Evolutionary conservation across 2,888 invertebrate species (phyloP).

Genomic region (Drosophila nr. fundita): DNA sequence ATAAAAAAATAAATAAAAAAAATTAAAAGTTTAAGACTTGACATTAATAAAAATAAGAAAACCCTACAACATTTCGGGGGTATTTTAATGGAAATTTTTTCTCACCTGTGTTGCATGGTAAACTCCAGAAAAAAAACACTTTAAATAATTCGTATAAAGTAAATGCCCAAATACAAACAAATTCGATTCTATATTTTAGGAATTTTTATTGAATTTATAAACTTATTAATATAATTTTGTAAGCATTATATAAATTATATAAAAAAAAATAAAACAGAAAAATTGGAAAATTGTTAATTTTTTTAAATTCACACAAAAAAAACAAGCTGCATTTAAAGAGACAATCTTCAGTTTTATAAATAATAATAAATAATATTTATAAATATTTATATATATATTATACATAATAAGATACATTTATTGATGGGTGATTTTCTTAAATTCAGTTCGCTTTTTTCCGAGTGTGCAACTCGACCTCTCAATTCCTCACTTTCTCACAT

Average conservation of each 20-base stretch:
- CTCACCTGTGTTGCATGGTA: too few species aligned
- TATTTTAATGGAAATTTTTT: neutral
- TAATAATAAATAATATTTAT: too few species aligned
- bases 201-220: neutral
- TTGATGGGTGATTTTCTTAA: neutral
- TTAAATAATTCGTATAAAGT: neutral
- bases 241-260: neutral
- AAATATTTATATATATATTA: too few species aligned
- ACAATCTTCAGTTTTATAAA: neutral
- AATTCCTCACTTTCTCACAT: neutral
- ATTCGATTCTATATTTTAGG: neutral
- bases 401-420: too few species aligned
- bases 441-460: neutral
- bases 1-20: too few species aligned
- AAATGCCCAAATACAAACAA: neutral
- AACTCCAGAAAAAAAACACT: too few species aligned
- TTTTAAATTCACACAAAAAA: too few species aligned
- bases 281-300: neutral
- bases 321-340: too few species aligned
- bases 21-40: neutral
- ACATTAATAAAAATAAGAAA: neutral
- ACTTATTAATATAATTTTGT: neutral
- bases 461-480: neutral
- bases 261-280: neutral
- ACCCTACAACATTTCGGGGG: neutral